Conservation (phyloP, 2,888 invertebrate genomes). For the Syrista parreyssii region DNA sequence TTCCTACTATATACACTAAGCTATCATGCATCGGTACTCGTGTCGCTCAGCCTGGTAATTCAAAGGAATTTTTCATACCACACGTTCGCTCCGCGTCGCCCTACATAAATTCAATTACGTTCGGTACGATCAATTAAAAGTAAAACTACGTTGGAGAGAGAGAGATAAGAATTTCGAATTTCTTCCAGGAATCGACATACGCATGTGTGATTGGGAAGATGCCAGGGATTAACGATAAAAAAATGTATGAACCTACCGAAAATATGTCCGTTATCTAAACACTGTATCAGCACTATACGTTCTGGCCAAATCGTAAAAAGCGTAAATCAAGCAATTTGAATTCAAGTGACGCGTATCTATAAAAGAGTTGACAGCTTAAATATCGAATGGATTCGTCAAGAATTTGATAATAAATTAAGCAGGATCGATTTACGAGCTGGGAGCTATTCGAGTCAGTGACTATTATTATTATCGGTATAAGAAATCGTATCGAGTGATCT, state of each 20-base stretch:
- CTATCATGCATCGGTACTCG: background rate
- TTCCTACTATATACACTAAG: background rate
- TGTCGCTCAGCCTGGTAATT: background rate
- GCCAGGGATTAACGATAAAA: slow-evolving; percentile 21
- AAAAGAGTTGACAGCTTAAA: background rate
- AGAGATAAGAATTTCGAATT: background rate
- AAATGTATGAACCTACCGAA: background rate
- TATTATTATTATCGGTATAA: background rate
- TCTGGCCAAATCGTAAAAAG: background rate
- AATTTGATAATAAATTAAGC: background rate
- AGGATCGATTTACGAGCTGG: background rate
- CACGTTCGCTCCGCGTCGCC: background rate
- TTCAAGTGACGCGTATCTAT: background rate
- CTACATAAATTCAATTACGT: slow-evolving; percentile 1
- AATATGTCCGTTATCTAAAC: background rate
- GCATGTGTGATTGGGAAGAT: slow-evolving; percentile 15
- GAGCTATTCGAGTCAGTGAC: background rate
- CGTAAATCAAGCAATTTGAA: background rate
- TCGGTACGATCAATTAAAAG: slow-evolving; percentile 6
- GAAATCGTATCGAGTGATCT: background rate
- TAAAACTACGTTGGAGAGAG: background rate
- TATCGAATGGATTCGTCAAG: background rate
- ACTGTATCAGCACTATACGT: background rate
- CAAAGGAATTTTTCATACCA: slow-evolving; percentile 1
- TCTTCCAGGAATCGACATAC: background rate